Evolutionary conservation across 2,888 invertebrate species (phyloP).

Genomic region (Drosophila macrospina): DNA sequence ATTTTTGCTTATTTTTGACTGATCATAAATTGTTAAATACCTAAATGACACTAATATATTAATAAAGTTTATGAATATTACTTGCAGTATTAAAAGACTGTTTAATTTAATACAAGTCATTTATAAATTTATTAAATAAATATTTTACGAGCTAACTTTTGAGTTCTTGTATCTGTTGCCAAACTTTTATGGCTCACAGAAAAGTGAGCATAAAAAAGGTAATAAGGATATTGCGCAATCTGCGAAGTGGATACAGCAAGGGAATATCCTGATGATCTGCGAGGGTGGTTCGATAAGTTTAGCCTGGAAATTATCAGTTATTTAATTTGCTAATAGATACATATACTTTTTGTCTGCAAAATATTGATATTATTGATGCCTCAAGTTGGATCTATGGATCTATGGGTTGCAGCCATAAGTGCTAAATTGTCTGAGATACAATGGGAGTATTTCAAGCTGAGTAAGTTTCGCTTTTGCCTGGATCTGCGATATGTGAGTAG

Average conservation of each 20-base stretch:
- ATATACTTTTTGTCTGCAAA: too few species aligned
- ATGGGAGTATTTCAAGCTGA: constrained; percentile 17
- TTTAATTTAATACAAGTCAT: not conserved
- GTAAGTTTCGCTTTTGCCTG: constrained; percentile 6
- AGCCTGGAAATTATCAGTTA: too few species aligned
- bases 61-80: not conserved
- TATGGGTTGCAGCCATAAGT: not conserved
- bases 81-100: not conserved
- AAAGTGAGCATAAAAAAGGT: not conserved
- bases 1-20: too few species aligned
- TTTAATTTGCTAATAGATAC: too few species aligned
- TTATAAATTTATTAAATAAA: not conserved
- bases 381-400: too few species aligned
- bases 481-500: constrained; percentile 38
- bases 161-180: not conserved
- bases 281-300: too few species aligned
- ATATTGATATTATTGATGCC: too few species aligned
- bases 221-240: not conserved
- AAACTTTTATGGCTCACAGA: not conserved
- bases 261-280: not conserved
- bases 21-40: not conserved
- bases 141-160: not conserved
- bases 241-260: not conserved
- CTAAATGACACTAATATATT: not conserved
- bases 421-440: constrained; percentile 8